Evolutionary conservation across 2,797 vertebrate species (phyloP).

Genomic region (Gadopsis bispinosus): DNA sequence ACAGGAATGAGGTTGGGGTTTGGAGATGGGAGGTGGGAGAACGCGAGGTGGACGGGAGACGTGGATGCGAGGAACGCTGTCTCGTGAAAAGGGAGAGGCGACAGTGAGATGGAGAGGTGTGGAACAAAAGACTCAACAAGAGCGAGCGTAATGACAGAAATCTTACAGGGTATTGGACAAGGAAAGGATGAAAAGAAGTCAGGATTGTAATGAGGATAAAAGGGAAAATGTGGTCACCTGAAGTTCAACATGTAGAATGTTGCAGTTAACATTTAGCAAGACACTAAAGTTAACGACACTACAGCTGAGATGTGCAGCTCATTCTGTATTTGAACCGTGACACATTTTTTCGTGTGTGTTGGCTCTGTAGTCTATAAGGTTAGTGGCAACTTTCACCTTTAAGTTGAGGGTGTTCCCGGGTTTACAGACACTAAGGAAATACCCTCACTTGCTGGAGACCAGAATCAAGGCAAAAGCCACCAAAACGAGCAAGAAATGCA

Average conservation of each 20-base stretch:
- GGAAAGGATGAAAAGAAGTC: not conserved
- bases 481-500: not conserved
- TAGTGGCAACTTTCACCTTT: not conserved
- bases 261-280: not conserved
- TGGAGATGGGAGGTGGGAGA: conserved; percentile 29
- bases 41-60: conserved; percentile 34
- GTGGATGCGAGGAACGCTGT: not conserved
- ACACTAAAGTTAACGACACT: not conserved
- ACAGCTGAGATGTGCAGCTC: not conserved
- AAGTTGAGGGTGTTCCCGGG: not conserved
- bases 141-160: not conserved
- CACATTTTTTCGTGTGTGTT: not conserved
- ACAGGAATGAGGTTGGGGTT: conserved; percentile 30
- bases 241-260: not conserved
- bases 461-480: not conserved
- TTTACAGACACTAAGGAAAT: not conserved
- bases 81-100: conserved; percentile 7
- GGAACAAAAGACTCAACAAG: not conserved
- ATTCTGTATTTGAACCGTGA: not conserved
- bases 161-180: not conserved
- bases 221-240: not conserved
- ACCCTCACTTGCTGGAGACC: not conserved
- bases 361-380: not conserved
- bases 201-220: too few relatives aligned
- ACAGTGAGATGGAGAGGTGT: conserved; percentile 7